Evolutionary conservation across 1,140 invertebrate genomes (phyloP).

Genomic region (Drosophila lowei): DNA sequence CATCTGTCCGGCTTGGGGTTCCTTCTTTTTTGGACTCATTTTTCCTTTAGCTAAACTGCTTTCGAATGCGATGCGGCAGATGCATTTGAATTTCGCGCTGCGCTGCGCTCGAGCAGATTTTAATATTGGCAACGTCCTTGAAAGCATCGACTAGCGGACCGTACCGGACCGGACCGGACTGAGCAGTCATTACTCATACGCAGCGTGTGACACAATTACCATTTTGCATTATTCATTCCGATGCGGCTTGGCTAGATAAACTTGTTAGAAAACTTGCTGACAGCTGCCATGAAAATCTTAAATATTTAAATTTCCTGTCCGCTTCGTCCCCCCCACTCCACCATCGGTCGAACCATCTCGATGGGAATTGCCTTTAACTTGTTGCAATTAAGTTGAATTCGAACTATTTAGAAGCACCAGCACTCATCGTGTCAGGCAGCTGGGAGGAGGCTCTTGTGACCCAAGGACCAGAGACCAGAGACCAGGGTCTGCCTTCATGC

Average conservation of each 20-base stretch:
- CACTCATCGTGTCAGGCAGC: constrained; percentile 42
- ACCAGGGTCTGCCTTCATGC: constrained; percentile 40
- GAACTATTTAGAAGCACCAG: constrained; percentile 66
- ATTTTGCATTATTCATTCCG: constrained; percentile 70
- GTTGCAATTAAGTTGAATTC: constrained; percentile 74
- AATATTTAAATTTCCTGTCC: constrained; percentile 69
- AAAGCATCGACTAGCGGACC: constrained; percentile 49
- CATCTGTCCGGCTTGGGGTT: constrained; percentile 60
- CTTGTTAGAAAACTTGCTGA: constrained; percentile 64
- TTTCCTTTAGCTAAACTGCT: constrained; percentile 29
- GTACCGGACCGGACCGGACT: constrained; percentile 7
- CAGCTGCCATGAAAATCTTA: constrained; percentile 65
- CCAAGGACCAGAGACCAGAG: not conserved
- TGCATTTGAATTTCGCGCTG: constrained; percentile 79
- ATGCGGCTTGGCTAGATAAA: constrained; percentile 56
- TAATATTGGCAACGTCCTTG: constrained; percentile 76
- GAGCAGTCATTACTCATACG: constrained; percentile 73
- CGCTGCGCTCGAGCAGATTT: constrained; percentile 72
- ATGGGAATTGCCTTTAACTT: constrained; percentile 58
- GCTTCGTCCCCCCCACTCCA: not conserved
- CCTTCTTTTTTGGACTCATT: constrained; percentile 16
- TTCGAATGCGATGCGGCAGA: constrained; percentile 67
- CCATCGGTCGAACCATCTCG: constrained; percentile 19
- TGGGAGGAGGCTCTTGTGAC: not conserved
- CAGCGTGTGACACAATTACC: constrained; percentile 66